These are phyloP conservation scores for Diaprepes abbreviatus DNA, from an alignment of 2,888 invertebrate genomes.

Conservation along the genomic window DNA sequence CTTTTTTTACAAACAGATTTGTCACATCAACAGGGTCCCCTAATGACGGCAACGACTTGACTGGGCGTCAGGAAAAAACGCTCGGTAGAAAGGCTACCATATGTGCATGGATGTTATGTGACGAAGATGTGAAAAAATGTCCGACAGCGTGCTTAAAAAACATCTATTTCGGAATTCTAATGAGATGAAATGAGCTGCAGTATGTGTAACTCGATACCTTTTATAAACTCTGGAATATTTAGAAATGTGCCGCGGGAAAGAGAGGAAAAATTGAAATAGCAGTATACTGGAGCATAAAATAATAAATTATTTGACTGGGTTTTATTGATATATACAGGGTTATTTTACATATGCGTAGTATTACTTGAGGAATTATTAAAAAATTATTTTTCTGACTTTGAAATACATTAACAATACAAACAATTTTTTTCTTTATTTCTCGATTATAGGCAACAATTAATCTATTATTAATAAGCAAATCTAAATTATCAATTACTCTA, in stretches of 20 bases:
- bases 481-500: no score
- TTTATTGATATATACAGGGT: no score
- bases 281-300: slow-evolving; percentile 4
- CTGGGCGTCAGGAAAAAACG: slow-evolving; percentile 59
- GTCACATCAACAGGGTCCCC: slow-evolving; percentile 52
- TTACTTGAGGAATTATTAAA: no score
- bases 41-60: slow-evolving; percentile 58
- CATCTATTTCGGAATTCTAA: slow-evolving; percentile 62
- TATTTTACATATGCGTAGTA: no score
- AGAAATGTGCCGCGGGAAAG: slow-evolving; percentile 12
- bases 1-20: slow-evolving; percentile 39
- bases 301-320: no score
- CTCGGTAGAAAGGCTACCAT: slow-evolving; percentile 59
- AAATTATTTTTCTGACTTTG: no score
- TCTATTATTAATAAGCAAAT: no score
- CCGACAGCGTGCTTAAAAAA: slow-evolving; percentile 53
- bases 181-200: slow-evolving; percentile 62
- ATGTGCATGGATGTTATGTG: slow-evolving; percentile 64
- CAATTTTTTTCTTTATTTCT: no score
- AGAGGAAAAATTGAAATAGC: slow-evolving; percentile 6
- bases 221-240: slow-evolving; percentile 49
- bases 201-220: slow-evolving; percentile 57
- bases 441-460: no score
- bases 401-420: no score
- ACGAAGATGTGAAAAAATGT: slow-evolving; percentile 60